Percentiles rank a stretch among this genome's conserved stretches.
Conservation (phyloP, 2,888 invertebrate species). For the Liopterus haemorrhoidalis region DNA sequence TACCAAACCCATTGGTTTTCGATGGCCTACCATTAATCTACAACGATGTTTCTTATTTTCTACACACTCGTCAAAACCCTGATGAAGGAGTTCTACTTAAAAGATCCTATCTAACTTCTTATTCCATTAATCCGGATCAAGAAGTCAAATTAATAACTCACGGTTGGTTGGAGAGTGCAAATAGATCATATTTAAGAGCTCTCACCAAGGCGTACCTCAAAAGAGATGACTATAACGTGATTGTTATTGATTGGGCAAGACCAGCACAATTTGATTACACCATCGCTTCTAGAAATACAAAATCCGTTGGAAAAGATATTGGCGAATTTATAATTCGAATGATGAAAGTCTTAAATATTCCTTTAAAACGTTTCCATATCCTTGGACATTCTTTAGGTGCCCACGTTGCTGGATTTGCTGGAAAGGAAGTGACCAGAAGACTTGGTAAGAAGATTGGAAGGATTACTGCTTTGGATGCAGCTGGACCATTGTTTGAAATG, state of each 20-base stretch:
- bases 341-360: slow-evolving; percentile 5
- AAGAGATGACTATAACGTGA: slow-evolving; percentile 46
- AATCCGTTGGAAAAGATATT: slow-evolving; percentile 14
- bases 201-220: slow-evolving; percentile 44
- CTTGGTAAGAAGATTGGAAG: slow-evolving; percentile 42
- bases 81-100: slow-evolving; percentile 12
- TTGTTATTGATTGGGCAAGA: slow-evolving; percentile 49
- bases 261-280: slow-evolving; percentile 38
- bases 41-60: slow-evolving; percentile 16
- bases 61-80: slow-evolving; percentile 21
- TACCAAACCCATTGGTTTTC: slow-evolving; percentile 16
- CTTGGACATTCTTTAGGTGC: slow-evolving; percentile 19
- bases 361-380: slow-evolving; percentile 16
- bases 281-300: slow-evolving; percentile 35
- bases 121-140: slow-evolving; percentile 7
- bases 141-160: slow-evolving; percentile 45
- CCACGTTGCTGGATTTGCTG: slow-evolving; percentile 19
- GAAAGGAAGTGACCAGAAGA: slow-evolving; percentile 10
- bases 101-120: slow-evolving; percentile 2
- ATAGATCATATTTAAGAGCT: slow-evolving; percentile 37
- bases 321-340: slow-evolving; percentile 18
- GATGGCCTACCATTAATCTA: slow-evolving; percentile 13
- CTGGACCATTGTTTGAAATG: slow-evolving; percentile 41
- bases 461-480: slow-evolving; percentile 48
- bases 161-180: slow-evolving; percentile 46